These are phyloP conservation scores for Halisarca cf. caerulea DNA, from an alignment of 37 sponge, comb jelly and placozoan species.

Conservation along the genomic window DNA sequence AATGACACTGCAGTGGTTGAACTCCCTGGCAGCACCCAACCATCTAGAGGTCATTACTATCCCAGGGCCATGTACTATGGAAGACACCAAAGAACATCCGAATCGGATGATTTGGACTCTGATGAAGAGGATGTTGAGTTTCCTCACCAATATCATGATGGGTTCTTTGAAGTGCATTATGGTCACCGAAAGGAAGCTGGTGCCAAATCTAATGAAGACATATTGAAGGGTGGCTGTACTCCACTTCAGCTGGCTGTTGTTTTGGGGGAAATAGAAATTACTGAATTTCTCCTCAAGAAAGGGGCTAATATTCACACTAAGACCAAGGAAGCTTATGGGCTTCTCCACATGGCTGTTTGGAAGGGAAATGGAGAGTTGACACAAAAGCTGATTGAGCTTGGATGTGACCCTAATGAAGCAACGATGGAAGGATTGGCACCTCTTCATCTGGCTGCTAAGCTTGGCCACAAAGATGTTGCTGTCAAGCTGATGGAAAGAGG, in stretches of 20 bases:
- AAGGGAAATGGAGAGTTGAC: not conserved
- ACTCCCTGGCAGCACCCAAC: too few species aligned
- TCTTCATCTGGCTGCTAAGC: conserved; percentile 1
- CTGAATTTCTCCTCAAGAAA: not conserved
- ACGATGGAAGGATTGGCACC: not conserved
- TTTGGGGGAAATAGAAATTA: not conserved
- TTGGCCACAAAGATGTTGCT: not conserved
- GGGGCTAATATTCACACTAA: not conserved
- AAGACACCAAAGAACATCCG: too few species aligned
- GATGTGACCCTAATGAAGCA: not conserved
- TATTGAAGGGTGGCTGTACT: not conserved
- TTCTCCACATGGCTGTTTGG: not conserved
- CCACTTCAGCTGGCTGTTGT: conserved; percentile 16
- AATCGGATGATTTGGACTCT: too few species aligned
- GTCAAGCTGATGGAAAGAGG: not conserved
- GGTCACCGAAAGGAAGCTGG: not conserved
- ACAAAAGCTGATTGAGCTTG: not conserved
- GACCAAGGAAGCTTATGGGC: not conserved
- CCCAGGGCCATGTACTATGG: too few species aligned
- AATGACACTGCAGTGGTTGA: not conserved
- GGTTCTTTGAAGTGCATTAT: not conserved
- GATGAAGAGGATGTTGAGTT: too few species aligned
- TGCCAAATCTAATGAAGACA: not conserved
- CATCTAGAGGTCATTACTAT: too few species aligned
- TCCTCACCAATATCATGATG: not conserved